Evolutionary conservation across 2,113 vertebrate species (phyloP).

Genomic region (Panurus biarmicus): DNA sequence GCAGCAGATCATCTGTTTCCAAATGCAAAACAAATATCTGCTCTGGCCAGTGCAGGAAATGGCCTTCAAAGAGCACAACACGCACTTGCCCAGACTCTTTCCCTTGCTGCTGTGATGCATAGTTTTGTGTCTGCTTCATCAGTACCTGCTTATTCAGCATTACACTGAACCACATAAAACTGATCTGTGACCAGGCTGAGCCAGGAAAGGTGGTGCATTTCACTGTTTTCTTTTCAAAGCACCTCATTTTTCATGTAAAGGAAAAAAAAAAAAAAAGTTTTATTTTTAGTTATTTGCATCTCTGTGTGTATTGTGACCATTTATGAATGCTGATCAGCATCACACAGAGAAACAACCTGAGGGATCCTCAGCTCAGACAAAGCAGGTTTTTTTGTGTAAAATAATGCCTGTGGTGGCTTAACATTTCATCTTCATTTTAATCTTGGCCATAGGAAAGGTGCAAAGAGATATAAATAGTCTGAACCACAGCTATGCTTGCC

Average conservation of each 20-base stretch:
- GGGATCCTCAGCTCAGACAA: neutral
- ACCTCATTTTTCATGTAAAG: neutral
- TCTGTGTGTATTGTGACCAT: neutral
- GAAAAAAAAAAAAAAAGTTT: neutral
- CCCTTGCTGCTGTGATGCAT: neutral
- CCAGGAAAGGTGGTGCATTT: neutral
- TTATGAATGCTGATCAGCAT: neutral
- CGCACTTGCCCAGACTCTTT: neutral
- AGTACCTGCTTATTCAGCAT: slow-evolving; percentile 40
- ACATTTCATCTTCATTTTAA: neutral
- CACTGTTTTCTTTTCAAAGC: neutral
- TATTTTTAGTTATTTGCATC: neutral
- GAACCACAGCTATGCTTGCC: slow-evolving; percentile 6
- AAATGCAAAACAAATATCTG: neutral
- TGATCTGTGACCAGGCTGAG: neutral
- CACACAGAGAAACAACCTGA: neutral
- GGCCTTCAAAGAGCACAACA: slow-evolving; percentile 11
- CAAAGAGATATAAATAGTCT: slow-evolving; percentile 18
- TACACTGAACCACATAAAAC: slow-evolving; percentile 32
- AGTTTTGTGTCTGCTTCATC: slow-evolving; percentile 16
- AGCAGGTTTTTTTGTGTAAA: neutral
- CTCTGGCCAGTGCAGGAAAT: neutral
- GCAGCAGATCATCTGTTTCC: slow-evolving; percentile 2
- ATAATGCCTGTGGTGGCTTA: neutral
- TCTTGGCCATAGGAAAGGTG: neutral